Evolutionary conservation across 2,113 vertebrate species (phyloP).

Genomic region (Perccottus glenii): DNA sequence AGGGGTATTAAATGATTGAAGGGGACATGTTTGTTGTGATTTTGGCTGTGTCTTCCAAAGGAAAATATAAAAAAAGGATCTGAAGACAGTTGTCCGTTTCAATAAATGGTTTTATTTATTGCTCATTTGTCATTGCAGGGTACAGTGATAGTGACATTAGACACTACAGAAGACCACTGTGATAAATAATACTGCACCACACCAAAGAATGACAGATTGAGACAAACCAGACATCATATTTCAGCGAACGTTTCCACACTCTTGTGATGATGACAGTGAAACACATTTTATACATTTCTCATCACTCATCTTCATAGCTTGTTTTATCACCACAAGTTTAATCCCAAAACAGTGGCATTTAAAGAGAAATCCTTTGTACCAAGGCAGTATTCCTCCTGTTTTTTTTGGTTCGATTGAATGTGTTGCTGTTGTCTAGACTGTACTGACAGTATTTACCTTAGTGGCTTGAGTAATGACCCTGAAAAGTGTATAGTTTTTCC

Average conservation of each 20-base stretch:
- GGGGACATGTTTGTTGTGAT: conserved; percentile 7
- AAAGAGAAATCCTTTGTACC: neutral
- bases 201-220: conserved; percentile 6
- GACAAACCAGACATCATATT: conserved; percentile 41
- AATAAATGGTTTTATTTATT: conserved; percentile 36
- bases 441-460: conserved; percentile 13
- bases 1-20: too few species aligned
- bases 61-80: conserved; percentile 26
- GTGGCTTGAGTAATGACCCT: conserved; percentile 17
- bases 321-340: too few species aligned
- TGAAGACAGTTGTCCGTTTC: conserved; percentile 22
- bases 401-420: neutral
- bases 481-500: conserved; percentile 28
- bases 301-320: too few species aligned
- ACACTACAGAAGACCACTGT: conserved; percentile 29
- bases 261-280: conserved; percentile 21
- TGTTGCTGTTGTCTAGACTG: conserved; percentile 8
- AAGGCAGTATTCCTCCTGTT: neutral
- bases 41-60: conserved; percentile 1
- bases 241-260: conserved; percentile 37
- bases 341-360: too few species aligned
- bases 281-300: conserved; percentile 5
- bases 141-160: conserved; percentile 16
- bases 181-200: conserved; percentile 17
- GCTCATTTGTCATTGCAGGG: conserved; percentile 27